phyloP scores from a whole-genome alignment of 2,113 vertebrate genomes.

The Rhizomys pruinosus region DNA sequence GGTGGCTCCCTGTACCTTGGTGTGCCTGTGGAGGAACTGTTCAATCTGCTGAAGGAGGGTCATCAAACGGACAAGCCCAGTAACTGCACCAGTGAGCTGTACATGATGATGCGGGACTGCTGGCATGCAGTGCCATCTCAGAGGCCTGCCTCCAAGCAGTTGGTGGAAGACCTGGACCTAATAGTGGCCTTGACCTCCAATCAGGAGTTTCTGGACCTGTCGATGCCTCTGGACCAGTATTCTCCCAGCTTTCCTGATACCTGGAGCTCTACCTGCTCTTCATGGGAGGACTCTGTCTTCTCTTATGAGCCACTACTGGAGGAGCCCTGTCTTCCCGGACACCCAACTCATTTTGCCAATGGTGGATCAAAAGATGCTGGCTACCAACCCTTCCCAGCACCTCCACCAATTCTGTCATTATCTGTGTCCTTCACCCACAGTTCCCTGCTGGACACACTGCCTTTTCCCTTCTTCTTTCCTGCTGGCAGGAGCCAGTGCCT shows the following conservation, averaged over 20 bases:
- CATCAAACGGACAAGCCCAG: slow-evolving; percentile 99
- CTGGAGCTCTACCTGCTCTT: slow-evolving; percentile 98
- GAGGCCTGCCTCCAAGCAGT: slow-evolving; percentile 96
- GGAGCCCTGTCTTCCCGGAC: slow-evolving; percentile 96
- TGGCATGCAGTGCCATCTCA: slow-evolving; percentile 97
- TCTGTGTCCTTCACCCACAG: not conserved
- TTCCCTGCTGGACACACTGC: slow-evolving; percentile 62
- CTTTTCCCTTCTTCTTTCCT: slow-evolving; percentile 56
- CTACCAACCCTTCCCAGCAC: not conserved
- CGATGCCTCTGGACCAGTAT: slow-evolving; percentile 96
- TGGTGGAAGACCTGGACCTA: slow-evolving; percentile 96
- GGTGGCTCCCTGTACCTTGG: slow-evolving; percentile 97
- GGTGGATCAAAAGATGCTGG: slow-evolving; percentile 95
- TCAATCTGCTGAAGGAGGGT: slow-evolving; percentile 98
- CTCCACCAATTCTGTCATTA: not conserved
- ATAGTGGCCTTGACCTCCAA: slow-evolving; percentile 96
- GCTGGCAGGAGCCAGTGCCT: slow-evolving; percentile 64
- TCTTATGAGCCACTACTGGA: slow-evolving; percentile 95
- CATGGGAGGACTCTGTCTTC: slow-evolving; percentile 98
- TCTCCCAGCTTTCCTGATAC: slow-evolving; percentile 96
- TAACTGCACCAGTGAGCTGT: slow-evolving; percentile 98
- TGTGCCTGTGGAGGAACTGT: slow-evolving; percentile 97
- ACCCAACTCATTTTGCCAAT: slow-evolving; percentile 92
- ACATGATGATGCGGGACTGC: slow-evolving; percentile 99
- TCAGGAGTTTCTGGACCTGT: slow-evolving; percentile 99